Evolutionary conservation across 2,113 vertebrate genomes (phyloP).

Genomic region (Plotosus lineatus): DNA sequence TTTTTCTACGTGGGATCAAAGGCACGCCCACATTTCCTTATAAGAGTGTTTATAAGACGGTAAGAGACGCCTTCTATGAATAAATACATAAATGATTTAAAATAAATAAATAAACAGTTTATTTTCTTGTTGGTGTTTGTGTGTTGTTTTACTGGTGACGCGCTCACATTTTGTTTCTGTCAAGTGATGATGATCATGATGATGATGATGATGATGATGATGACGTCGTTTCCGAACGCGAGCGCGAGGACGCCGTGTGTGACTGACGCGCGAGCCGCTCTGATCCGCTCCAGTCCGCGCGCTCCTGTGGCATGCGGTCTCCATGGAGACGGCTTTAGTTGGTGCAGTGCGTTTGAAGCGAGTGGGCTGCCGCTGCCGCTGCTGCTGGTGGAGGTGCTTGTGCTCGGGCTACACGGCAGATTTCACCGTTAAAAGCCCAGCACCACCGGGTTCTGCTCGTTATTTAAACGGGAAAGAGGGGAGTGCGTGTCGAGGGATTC

Average conservation of each 20-base stretch:
- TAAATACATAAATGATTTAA: not conserved
- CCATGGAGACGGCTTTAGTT: constrained; percentile 65
- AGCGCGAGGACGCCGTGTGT: constrained; percentile 1
- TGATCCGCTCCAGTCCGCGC: not conserved
- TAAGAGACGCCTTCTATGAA: not conserved
- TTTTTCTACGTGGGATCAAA: not conserved
- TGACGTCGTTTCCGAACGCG: constrained; percentile 49
- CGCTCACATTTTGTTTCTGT: not conserved
- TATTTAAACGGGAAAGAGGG: not conserved
- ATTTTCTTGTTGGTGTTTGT: not conserved
- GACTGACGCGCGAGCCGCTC: constrained; percentile 1
- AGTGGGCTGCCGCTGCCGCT: not conserved
- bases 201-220: not conserved
- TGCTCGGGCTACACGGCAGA: not conserved
- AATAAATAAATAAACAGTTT: no score
- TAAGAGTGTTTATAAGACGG: not conserved
- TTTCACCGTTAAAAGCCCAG: not conserved
- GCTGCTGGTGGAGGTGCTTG: not conserved
- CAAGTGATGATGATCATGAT: not conserved
- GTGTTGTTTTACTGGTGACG: not conserved
- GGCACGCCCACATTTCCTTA: constrained; percentile 16
- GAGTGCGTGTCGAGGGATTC: not conserved
- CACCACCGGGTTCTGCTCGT: not conserved
- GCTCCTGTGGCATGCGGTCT: constrained; percentile 61
- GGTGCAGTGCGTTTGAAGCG: constrained; percentile 44